Conservation (phyloP, 2,113 vertebrate species). For the Pitta sordida region DNA sequence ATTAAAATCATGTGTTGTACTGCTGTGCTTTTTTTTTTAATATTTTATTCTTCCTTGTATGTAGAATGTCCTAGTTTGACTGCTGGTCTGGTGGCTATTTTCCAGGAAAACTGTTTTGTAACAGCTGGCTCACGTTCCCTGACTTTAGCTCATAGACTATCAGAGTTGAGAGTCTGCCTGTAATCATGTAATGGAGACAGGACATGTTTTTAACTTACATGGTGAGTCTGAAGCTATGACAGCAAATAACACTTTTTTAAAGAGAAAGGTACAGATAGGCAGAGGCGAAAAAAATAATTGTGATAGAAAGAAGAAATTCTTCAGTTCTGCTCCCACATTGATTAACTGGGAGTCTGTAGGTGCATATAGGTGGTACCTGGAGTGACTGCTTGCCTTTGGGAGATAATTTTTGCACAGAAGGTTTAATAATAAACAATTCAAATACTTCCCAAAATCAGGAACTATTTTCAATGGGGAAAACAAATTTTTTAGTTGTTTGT, state of each 20-base stretch:
- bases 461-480: background rate
- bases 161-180: conserved; percentile 53
- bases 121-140: conserved; percentile 59
- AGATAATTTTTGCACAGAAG: conserved; percentile 1
- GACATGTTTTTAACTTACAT: conserved; percentile 33
- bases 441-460: background rate
- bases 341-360: background rate
- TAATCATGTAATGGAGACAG: conserved; percentile 56
- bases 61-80: conserved; percentile 69
- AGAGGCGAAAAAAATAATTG: background rate
- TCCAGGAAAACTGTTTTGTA: conserved; percentile 73
- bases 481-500: background rate
- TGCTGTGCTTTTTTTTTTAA: background rate
- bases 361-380: background rate
- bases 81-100: conserved; percentile 62
- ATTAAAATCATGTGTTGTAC: conserved; percentile 66
- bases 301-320: background rate
- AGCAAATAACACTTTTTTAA: conserved; percentile 23
- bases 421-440: background rate
- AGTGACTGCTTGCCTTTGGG: conserved; percentile 10
- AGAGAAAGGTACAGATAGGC: background rate
- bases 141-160: conserved; percentile 60
- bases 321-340: background rate
- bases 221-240: conserved; percentile 6
- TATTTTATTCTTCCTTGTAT: conserved; percentile 64